phyloP scores from a whole-genome alignment of 2,888 invertebrate genomes.

The Caenorhabditis panamensis region DNA sequence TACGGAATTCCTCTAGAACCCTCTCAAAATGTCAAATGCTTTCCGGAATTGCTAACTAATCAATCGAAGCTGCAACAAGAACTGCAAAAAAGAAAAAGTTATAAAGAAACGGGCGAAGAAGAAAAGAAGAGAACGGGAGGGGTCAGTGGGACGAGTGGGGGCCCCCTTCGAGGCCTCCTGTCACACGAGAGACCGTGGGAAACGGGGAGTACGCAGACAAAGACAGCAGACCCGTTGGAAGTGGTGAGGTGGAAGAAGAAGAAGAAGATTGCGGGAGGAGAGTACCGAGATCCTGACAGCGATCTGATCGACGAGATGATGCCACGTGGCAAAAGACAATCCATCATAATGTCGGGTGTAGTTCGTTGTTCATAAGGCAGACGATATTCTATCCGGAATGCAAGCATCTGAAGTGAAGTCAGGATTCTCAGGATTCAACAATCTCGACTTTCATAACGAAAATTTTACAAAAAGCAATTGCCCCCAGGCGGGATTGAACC shows the following conservation, averaged over 20 bases:
- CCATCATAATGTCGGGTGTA: too few relatives aligned
- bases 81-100: not conserved
- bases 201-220: constrained; percentile 16
- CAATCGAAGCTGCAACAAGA: not conserved
- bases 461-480: constrained; percentile 40
- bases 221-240: constrained; percentile 57
- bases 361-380: too few relatives aligned
- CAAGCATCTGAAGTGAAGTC: too few relatives aligned
- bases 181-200: constrained; percentile 16
- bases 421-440: too few relatives aligned
- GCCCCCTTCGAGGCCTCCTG: constrained; percentile 25
- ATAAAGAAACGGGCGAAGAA: constrained; percentile 1
- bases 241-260: constrained; percentile 54
- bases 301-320: too few relatives aligned
- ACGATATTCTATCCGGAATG: too few relatives aligned
- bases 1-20: too few relatives aligned
- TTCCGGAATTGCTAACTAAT: not conserved
- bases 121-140: constrained; percentile 17
- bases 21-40: too few relatives aligned
- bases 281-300: too few relatives aligned
- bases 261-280: constrained; percentile 22
- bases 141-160: constrained; percentile 53
- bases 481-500: constrained; percentile 77
- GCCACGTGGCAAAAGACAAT: too few relatives aligned
- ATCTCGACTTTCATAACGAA: too few relatives aligned